Evolutionary conservation across 2,888 invertebrate species (phyloP), one percentile per base, ranked within the genome.

Genomic region (Julus scandinavius): DNA sequence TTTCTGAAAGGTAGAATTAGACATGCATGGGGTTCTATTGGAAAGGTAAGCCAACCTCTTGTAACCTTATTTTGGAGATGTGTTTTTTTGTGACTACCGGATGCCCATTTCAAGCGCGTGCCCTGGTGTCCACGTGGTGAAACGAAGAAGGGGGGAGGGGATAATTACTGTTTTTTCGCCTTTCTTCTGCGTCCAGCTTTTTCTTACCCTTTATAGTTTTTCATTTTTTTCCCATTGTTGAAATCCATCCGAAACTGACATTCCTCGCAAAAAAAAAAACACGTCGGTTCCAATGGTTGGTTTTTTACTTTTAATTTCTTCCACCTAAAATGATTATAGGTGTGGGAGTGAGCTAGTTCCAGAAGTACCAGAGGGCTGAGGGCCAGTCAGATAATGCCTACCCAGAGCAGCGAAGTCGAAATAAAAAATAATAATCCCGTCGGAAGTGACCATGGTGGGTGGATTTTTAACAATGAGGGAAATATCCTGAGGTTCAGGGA

Each of bases 391-490:
- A 72, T 72, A 54, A 54, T 29, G 29, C 29, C 72, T n/a, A 9
- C 11, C 72, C 20, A 72, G 29, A 72, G n/a, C 63, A 20, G 1
- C n/a, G 72, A 72, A 72, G 63, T 63, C 6, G 63, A 72, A 72
- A 72, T 72, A 72, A 72, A 63, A 63, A 63, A 63, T 63, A 20
- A 63, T 63, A n/a, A 63, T n/a, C 20, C 1, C 63, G 63, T n/a
- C 63, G 63, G 63, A 72, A 72, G 72, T 72, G 72, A 72, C 72
- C 72, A 29, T 72, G 29, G 72, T 72, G 72, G 72, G 72, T 72
- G 72, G 72, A 29, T n/a, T 11, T 7, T 17, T 29, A 72, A 72
- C 72, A 72, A 72, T 72, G 72, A 29, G 72, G 7, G 1, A 29
- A 72, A 72, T 29, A 17, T n/a, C 63, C 54, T n/a, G 13, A 63